Evolutionary conservation across 2,797 vertebrate genomes (phyloP), one percentile per base, ranked within the genome.

Genomic region (Sitta carolinensis): DNA sequence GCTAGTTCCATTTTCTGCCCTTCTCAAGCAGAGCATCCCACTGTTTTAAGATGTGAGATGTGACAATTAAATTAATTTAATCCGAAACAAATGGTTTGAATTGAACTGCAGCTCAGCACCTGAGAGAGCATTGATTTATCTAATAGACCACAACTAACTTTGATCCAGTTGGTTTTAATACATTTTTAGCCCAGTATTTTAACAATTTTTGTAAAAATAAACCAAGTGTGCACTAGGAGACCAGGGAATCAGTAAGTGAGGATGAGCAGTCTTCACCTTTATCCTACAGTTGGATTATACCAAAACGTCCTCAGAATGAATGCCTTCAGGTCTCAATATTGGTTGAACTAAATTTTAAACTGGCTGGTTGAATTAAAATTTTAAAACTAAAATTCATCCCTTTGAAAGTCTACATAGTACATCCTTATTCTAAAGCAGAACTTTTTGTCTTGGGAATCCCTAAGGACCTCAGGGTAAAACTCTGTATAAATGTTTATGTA

Each of bases 181-280:
- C 32, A 92, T 80, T 93, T 94, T 94, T 72, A 90, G 50, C 55
- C 83, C 48, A 84, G 19, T 52, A 76, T 69, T 96, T 88, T 50
- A 85, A 91, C 6, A 27, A 4, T 43, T 91, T 84, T 84, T 96
- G 42, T 84, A 80, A 95, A 96, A 97, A 96, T 93, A 96, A 96
- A 54, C 42, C 26, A 68, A 89, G 61, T 50, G 17, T 80, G 32
- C 5, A 2, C 32, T 85, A 61, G 19, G n/a, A 73, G 75, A 80
- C 10, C 16, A 62, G 34, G 16, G 50, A 90, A 73, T 75, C 52
- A 45, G 42, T 79, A 76, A 58, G 21, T 36, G 10, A 36, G 36
- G 43, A 72, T 90, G 25, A 68, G 17, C 26, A 58, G 17, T 66
- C 55, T 91, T 80, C 47, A 58, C 20, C 62, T 85, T 82, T 63